These are phyloP conservation scores for Trematocara zebra DNA, from an alignment of 2,113 vertebrate genomes.

Conservation along the genomic window DNA sequence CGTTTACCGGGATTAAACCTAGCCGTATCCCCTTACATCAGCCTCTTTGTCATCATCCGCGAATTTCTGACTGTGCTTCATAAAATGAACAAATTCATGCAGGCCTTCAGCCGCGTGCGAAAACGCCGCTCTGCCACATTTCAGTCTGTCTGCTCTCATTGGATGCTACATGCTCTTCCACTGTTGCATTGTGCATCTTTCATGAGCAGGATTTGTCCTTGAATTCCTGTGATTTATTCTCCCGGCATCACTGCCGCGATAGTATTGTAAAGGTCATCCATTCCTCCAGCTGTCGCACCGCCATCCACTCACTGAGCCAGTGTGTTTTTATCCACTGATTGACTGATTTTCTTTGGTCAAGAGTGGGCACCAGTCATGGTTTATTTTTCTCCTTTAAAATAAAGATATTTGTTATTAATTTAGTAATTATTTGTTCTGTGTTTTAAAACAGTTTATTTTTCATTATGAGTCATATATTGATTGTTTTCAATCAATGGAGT, in stretches of 20 bases:
- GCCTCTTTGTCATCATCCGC: background rate
- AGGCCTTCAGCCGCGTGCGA: slow-evolving; percentile 1
- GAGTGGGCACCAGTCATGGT: background rate
- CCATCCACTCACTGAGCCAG: background rate
- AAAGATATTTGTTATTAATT: background rate
- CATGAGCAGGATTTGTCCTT: background rate
- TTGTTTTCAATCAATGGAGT: background rate
- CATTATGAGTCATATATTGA: background rate
- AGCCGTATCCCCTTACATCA: slow-evolving; percentile 25
- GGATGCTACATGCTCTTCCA: background rate
- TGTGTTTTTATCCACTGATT: background rate
- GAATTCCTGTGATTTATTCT: slow-evolving; percentile 20
- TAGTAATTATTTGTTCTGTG: background rate
- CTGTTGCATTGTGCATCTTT: background rate
- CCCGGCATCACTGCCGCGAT: background rate
- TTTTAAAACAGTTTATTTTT: background rate
- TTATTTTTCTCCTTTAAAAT: background rate
- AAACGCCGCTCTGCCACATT: background rate
- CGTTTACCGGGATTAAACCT: slow-evolving; percentile 42
- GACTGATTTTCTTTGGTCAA: background rate
- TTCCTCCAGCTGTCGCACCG: background rate
- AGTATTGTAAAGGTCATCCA: slow-evolving; percentile 23
- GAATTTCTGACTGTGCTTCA: background rate
- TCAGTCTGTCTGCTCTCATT: background rate
- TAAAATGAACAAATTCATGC: background rate